phyloP scores from a whole-genome alignment of 2,888 invertebrate genomes.

The Orthosia incerta region DNA sequence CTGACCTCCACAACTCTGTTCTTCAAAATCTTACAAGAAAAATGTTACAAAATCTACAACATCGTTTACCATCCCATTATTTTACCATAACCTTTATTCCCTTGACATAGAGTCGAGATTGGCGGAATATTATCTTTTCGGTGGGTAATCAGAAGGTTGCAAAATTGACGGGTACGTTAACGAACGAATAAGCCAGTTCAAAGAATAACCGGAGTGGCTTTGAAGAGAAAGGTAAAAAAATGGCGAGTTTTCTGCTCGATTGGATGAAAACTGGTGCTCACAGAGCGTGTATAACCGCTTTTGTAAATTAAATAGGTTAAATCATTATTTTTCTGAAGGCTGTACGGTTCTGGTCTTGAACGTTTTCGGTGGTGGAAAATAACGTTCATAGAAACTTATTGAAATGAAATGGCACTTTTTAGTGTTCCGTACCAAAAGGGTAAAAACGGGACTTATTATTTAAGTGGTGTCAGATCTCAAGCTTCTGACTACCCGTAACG shows the following conservation, averaged over 20 bases:
- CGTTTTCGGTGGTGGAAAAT: not conserved
- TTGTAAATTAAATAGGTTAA: constrained; percentile 65
- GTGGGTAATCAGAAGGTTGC: constrained; percentile 37
- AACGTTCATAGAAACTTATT: not conserved
- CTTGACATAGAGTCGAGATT: constrained; percentile 37
- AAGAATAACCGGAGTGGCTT: constrained; percentile 74
- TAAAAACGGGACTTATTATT: too few species aligned
- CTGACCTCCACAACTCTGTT: too few species aligned
- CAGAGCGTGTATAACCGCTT: constrained; percentile 57
- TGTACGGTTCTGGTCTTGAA: constrained; percentile 33
- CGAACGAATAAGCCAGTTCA: constrained; percentile 81
- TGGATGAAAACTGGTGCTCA: constrained; percentile 78
- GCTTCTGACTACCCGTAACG: too few species aligned
- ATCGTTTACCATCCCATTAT: not conserved
- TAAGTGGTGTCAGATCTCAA: too few species aligned
- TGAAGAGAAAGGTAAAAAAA: constrained; percentile 75
- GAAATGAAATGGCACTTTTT: too few species aligned
- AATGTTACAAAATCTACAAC: constrained; percentile 29
- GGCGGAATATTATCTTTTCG: not conserved
- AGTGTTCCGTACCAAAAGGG: too few species aligned
- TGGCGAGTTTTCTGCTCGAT: constrained; percentile 78
- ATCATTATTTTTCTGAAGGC: constrained; percentile 46
- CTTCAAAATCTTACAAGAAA: constrained; percentile 52
- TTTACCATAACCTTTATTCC: constrained; percentile 23
- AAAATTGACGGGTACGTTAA: constrained; percentile 73